Percentiles rank a stretch among this genome's conserved stretches.
Conservation (phyloP, 2,797 vertebrate species). For the Steatocranus sp. region DNA sequence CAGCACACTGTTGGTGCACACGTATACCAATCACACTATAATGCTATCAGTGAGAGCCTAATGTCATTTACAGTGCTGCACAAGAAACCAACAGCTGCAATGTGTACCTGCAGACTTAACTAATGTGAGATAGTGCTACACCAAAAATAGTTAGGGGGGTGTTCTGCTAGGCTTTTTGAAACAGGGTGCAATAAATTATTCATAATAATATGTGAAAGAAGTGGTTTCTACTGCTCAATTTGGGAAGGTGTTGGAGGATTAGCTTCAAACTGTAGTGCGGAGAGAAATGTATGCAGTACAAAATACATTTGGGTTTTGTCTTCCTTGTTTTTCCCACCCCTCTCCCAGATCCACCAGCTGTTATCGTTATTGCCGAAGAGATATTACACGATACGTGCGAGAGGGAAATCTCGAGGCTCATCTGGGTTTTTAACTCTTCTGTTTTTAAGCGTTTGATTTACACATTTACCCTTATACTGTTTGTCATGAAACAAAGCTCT, state of each 20-base stretch:
- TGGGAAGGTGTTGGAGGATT: constrained; percentile 64
- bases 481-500: neutral
- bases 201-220: constrained; percentile 60
- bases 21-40: constrained; percentile 19
- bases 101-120: constrained; percentile 52
- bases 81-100: constrained; percentile 39
- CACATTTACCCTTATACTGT: neutral
- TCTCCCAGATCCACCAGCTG: constrained; percentile 43
- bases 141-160: constrained; percentile 55
- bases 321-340: neutral
- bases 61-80: constrained; percentile 28
- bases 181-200: constrained; percentile 67
- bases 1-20: constrained; percentile 20
- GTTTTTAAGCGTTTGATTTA: constrained; percentile 5
- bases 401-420: constrained; percentile 4
- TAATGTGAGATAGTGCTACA: constrained; percentile 14
- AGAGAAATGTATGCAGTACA: constrained; percentile 59
- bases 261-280: constrained; percentile 45
- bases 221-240: constrained; percentile 52
- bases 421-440: constrained; percentile 4
- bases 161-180: constrained; percentile 57
- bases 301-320: constrained; percentile 45
- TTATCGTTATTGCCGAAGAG: constrained; percentile 47
- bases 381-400: constrained; percentile 25
- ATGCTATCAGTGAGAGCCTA: constrained; percentile 53